These are phyloP conservation scores for Oenanthe oenanthe DNA, from an alignment of 2,113 vertebrate genomes.

Conservation along the genomic window DNA sequence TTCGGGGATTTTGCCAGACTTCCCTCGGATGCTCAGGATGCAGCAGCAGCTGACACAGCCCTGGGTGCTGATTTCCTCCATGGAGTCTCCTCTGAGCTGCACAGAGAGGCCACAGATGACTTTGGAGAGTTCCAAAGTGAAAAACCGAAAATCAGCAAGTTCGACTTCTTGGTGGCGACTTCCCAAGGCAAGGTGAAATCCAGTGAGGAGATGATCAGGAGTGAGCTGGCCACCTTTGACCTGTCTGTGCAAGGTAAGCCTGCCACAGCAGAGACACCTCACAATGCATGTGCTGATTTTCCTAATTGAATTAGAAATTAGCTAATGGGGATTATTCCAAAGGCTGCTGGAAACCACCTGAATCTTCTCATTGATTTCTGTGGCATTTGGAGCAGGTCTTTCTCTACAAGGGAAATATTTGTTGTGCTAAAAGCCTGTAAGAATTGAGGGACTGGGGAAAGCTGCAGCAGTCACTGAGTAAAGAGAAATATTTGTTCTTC, in stretches of 20 bases:
- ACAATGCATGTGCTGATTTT: background rate
- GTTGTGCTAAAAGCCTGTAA: background rate
- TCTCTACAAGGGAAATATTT: background rate
- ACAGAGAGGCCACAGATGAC: constrained; percentile 80
- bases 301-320: background rate
- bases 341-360: background rate
- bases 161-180: constrained; percentile 94
- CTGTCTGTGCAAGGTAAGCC: constrained; percentile 95
- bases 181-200: constrained; percentile 94
- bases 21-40: constrained; percentile 19
- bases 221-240: constrained; percentile 95
- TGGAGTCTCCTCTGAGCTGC: constrained; percentile 32
- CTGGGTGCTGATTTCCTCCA: constrained; percentile 38
- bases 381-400: background rate
- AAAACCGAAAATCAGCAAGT: constrained; percentile 97
- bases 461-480: background rate
- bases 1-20: constrained; percentile 86
- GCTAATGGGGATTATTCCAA: background rate
- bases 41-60: background rate
- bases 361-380: background rate
- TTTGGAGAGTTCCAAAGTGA: constrained; percentile 94
- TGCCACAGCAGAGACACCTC: background rate
- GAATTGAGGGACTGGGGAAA: background rate
- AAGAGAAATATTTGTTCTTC: background rate
- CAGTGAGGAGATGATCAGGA: constrained; percentile 99